A percentile compares a stretch with the other conserved stretches of the same genome.
These are phyloP conservation scores for Pseudococcus jackbeardsleyi DNA, from an alignment of 2,888 invertebrate genomes.

Conservation along the genomic window DNA sequence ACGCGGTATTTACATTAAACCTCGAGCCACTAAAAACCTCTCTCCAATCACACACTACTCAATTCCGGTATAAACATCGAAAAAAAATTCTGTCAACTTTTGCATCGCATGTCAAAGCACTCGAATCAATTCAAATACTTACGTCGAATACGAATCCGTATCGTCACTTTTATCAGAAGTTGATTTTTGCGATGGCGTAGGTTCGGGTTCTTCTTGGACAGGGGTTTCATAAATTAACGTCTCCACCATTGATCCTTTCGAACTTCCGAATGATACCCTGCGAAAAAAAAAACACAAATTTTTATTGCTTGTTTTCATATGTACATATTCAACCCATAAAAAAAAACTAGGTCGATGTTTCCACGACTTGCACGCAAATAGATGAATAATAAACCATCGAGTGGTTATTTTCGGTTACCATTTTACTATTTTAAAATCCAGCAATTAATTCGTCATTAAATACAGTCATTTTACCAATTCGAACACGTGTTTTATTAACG, in stretches of 20 bases:
- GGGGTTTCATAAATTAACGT: slow-evolving; percentile 89
- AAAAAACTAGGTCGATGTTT: slow-evolving; percentile 38
- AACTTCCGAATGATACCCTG: slow-evolving; percentile 94
- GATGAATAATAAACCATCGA: slow-evolving; percentile 11
- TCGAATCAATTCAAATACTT: slow-evolving; percentile 8
- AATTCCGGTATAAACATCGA: background rate
- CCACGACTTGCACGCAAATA: slow-evolving; percentile 24
- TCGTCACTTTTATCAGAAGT: slow-evolving; percentile 53
- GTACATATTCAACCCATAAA: background rate
- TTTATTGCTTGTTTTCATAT: background rate
- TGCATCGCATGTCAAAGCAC: background rate
- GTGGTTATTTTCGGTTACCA: background rate
- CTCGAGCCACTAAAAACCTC: background rate
- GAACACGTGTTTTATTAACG: slow-evolving; percentile 21
- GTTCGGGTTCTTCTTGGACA: slow-evolving; percentile 79
- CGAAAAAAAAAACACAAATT: slow-evolving; percentile 66
- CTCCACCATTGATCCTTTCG: slow-evolving; percentile 95
- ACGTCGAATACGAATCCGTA: slow-evolving; percentile 57
- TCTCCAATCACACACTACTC: background rate
- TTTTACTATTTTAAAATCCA: slow-evolving; percentile 5
- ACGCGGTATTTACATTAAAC: background rate
- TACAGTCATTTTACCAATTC: slow-evolving; percentile 28
- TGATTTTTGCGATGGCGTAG: slow-evolving; percentile 24
- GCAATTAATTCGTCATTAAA: slow-evolving; percentile 34
- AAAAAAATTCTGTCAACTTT: background rate